Evolutionary conservation across 2,888 invertebrate species (phyloP).

Genomic region (Macrophya annulata): DNA sequence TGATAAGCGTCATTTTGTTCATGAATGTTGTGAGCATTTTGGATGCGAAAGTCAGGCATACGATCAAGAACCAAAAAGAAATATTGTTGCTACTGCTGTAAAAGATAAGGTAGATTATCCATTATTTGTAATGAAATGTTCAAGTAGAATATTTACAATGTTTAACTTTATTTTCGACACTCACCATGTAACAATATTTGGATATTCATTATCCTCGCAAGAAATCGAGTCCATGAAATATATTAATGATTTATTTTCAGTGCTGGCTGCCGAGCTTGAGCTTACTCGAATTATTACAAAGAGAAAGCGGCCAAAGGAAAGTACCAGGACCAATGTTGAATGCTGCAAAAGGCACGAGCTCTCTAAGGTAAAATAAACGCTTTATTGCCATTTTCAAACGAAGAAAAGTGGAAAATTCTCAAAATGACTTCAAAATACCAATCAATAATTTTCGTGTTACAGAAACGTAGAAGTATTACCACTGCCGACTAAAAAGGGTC

Average conservation of each 20-base stretch:
- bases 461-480: conserved; percentile 74
- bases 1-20: conserved; percentile 94
- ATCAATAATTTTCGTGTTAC: conserved; percentile 56
- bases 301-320: conserved; percentile 90
- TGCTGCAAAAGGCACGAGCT: conserved; percentile 69
- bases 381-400: neutral
- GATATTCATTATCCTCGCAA: neutral
- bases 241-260: conserved; percentile 78
- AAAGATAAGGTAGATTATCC: conserved; percentile 85
- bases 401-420: conserved; percentile 15
- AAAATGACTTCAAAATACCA: conserved; percentile 32
- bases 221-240: neutral
- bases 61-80: conserved; percentile 97
- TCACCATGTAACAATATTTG: neutral
- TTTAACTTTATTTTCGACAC: conserved; percentile 55
- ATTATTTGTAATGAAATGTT: conserved; percentile 20
- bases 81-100: conserved; percentile 95
- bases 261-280: conserved; percentile 95
- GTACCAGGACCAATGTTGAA: conserved; percentile 87
- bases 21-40: conserved; percentile 97
- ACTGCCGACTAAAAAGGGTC: conserved; percentile 70
- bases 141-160: conserved; percentile 52
- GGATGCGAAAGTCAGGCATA: conserved; percentile 96
- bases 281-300: conserved; percentile 89
- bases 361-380: conserved; percentile 68